Conservation (phyloP, 2,888 invertebrate species). For the Crepidodera aurea region DNA sequence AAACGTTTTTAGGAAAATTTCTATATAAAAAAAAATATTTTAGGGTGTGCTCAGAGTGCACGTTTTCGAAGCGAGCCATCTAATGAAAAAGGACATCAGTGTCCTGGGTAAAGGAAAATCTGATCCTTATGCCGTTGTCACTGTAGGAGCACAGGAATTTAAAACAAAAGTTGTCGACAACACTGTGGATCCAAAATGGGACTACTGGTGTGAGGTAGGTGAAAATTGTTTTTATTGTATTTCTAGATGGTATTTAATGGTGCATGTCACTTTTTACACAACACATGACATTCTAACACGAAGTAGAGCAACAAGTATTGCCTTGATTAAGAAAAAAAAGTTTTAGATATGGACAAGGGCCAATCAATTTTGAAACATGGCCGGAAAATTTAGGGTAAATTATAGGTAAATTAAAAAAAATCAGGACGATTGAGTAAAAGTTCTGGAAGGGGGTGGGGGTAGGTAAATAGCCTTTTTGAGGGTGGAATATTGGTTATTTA, state of each 20-base stretch:
- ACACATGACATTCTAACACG: conserved; percentile 32
- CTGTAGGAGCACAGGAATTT: conserved; percentile 93
- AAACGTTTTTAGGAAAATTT: not conserved
- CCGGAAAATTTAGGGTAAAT: too few species aligned
- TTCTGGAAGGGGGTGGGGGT: too few species aligned
- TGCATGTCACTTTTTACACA: conserved; percentile 25
- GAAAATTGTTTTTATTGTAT: conserved; percentile 17
- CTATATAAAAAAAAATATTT: conserved; percentile 20
- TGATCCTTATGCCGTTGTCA: conserved; percentile 93
- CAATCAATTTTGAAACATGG: too few species aligned
- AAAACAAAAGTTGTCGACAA: conserved; percentile 94
- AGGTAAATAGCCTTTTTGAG: too few species aligned
- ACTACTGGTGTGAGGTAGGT: conserved; percentile 95
- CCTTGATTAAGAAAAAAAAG: conserved; percentile 4
- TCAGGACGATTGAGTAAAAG: too few species aligned
- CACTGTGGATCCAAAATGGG: conserved; percentile 95
- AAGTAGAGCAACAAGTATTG: conserved; percentile 17
- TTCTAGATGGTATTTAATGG: not conserved
- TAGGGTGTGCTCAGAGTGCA: conserved; percentile 95
- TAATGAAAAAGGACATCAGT: conserved; percentile 95
- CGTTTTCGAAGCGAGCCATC: conserved; percentile 91
- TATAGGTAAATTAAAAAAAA: too few species aligned
- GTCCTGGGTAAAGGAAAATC: conserved; percentile 93
- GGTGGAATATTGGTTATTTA: too few species aligned
- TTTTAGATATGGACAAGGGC: too few species aligned